Conservation (phyloP, 2,797 vertebrate species). For the Catostomus latipinnis region DNA sequence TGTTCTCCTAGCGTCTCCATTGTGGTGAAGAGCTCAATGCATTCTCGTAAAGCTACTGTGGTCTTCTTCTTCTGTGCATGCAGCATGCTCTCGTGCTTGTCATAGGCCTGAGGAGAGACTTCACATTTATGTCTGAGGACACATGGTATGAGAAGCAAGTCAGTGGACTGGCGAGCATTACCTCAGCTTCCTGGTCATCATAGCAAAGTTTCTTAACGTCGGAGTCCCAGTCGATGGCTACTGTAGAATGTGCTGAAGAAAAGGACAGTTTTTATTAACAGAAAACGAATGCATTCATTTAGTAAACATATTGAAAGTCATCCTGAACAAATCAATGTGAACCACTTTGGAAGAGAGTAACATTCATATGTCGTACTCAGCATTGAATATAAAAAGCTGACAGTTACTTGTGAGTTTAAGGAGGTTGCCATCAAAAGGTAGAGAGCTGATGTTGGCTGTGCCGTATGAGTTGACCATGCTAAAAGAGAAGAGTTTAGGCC, state of each 20-base stretch:
- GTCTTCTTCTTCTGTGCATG: slow-evolving; percentile 91
- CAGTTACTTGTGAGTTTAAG: slow-evolving; percentile 90
- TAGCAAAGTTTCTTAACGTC: slow-evolving; percentile 88
- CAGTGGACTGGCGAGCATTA: slow-evolving; percentile 53
- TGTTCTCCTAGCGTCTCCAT: slow-evolving; percentile 98
- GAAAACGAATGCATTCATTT: too few relatives aligned
- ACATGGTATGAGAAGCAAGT: not conserved
- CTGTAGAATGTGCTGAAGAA: slow-evolving; percentile 88
- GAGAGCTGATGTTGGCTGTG: slow-evolving; percentile 91
- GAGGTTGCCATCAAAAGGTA: slow-evolving; percentile 87
- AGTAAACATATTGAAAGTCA: not conserved
- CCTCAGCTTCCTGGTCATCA: slow-evolving; percentile 94
- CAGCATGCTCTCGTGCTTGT: slow-evolving; percentile 91
- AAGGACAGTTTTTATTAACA: not conserved
- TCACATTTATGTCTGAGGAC: not conserved
- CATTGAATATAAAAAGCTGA: not conserved
- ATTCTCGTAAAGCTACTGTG: slow-evolving; percentile 90
- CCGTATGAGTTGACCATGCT: slow-evolving; percentile 95
- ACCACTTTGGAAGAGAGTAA: not conserved
- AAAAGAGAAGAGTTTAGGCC: slow-evolving; percentile 87
- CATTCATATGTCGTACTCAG: not conserved
- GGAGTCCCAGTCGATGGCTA: slow-evolving; percentile 93
- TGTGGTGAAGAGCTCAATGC: slow-evolving; percentile 96
- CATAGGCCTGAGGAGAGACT: slow-evolving; percentile 80
- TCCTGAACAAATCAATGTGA: not conserved